Evolutionary conservation across 2,113 vertebrate genomes (phyloP), one percentile per base, ranked within the genome.

Genomic region (Myiagra hebetior): DNA sequence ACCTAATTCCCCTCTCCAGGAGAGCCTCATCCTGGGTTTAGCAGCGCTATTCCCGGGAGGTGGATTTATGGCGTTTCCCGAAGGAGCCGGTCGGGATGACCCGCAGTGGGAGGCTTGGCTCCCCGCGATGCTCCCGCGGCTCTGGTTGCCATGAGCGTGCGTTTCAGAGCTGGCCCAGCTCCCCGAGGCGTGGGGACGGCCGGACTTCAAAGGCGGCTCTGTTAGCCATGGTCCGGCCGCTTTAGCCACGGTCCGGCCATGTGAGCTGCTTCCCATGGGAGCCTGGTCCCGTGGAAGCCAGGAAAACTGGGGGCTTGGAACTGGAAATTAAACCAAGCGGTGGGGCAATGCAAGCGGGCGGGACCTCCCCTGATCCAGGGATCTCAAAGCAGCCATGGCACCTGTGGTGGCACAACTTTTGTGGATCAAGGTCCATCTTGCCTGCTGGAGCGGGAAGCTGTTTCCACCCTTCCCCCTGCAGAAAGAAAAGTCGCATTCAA

Each of bases 381-480:
- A 10, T 52, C 24, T 37, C 52, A 9, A 52, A 1, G 3, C 42
- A 57, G 69, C 64, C 67, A 2, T 5, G 30, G 60, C 56, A 62
- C 47, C 69, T 20, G 33, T 0, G 4, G n/a, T 11, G 16, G 70
- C 64, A 84, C 79, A 42, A 9, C 19, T 35, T 10, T 16, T 16
- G 13, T 2, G 56, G 87, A 77, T 63, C 88, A 90, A 90, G 88
- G 88, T 78, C 64, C 53, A 42, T 46, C 55, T 74, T 50, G 9
- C 28, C 55, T 16, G 37, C 16, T 0, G 4, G 39, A n/a, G n/a
- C 0, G 2, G 69, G 60, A 92, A 74, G 33, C 72, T 63, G 50
- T 69, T 94, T 89, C 33, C 64, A 84, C 95, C 96, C 94, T 92
- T 89, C 83, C 96, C 91, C 85, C 93, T 46, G 31, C 79, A 92